phyloP scores from a whole-genome alignment of 2,113 vertebrate genomes.

The Saguinus midas region DNA sequence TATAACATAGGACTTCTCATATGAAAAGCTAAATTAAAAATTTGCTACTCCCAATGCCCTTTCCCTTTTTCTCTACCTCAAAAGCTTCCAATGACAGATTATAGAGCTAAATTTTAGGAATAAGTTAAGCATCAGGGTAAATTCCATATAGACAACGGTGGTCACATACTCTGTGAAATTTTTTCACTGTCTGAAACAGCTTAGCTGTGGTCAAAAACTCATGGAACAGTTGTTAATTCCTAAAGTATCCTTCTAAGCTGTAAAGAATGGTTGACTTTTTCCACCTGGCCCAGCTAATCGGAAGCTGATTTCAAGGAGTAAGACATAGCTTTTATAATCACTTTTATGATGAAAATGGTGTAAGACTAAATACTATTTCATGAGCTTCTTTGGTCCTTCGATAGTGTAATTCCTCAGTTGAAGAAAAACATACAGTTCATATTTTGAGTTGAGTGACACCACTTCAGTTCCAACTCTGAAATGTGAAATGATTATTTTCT shows the following conservation, averaged over 20 bases:
- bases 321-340: neutral
- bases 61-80: neutral
- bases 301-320: neutral
- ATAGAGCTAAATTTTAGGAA: neutral
- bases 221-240: conserved; percentile 5
- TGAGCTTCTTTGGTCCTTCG: neutral
- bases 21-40: neutral
- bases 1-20: neutral
- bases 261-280: conserved; percentile 32
- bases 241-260: neutral
- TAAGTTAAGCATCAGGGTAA: neutral
- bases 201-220: conserved; percentile 1
- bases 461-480: conserved; percentile 35
- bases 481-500: neutral
- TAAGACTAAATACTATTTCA: neutral
- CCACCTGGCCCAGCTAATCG: neutral
- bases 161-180: neutral
- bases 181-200: neutral
- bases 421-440: neutral
- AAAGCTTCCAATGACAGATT: neutral
- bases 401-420: neutral
- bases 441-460: conserved; percentile 17
- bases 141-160: neutral
- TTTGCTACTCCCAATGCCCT: neutral
- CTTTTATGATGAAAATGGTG: conserved; percentile 27